Evolutionary conservation across 2,888 invertebrate genomes (phyloP).

Genomic region (Nycteola revayana): DNA sequence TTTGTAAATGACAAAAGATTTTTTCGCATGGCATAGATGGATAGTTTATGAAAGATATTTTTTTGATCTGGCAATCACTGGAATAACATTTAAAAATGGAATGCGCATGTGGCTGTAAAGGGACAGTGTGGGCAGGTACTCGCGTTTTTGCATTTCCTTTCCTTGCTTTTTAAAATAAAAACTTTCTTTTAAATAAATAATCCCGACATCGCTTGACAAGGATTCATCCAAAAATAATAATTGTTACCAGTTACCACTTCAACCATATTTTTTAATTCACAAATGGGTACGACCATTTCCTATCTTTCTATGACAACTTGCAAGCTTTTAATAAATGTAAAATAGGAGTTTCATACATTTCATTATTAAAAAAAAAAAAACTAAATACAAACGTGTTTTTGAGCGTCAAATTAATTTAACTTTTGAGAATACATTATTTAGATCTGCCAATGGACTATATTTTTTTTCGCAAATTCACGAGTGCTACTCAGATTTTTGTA

Average conservation of each 20-base stretch:
- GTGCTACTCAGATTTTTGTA: too few species aligned
- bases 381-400: too few species aligned
- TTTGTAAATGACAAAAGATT: slow-evolving; percentile 56
- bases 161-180: slow-evolving; percentile 79
- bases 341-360: too few species aligned
- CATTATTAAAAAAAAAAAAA: too few species aligned
- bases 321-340: too few species aligned
- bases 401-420: too few species aligned
- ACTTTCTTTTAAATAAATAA: slow-evolving; percentile 82
- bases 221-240: slow-evolving; percentile 78
- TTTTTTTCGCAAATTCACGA: too few species aligned
- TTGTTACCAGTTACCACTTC: slow-evolving; percentile 34
- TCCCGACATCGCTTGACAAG: slow-evolving; percentile 74
- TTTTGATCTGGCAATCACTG: slow-evolving; percentile 61
- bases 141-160: slow-evolving; percentile 80
- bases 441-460: too few species aligned
- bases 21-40: slow-evolving; percentile 52
- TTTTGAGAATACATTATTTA: too few species aligned
- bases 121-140: slow-evolving; percentile 73
- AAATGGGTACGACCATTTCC: slow-evolving; percentile 6
- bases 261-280: slow-evolving; percentile 10
- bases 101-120: slow-evolving; percentile 75
- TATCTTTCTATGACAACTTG: too few species aligned
- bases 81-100: slow-evolving; percentile 66
- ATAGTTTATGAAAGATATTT: slow-evolving; percentile 56